phyloP scores from a whole-genome alignment of 2,113 vertebrate genomes.

The Mormyrus lacerda region DNA sequence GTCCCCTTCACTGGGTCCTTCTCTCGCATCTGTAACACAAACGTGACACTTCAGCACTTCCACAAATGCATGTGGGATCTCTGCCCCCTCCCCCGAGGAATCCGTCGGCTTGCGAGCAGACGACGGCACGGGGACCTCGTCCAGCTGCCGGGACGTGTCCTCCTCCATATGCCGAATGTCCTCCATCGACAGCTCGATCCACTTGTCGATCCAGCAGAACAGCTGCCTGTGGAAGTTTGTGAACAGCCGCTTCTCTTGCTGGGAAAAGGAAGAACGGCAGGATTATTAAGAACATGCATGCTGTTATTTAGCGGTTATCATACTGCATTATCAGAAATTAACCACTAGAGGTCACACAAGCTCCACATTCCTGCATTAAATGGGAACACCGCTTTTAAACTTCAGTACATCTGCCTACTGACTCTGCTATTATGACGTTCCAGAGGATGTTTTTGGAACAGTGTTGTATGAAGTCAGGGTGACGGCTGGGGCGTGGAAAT shows the following conservation, averaged over 20 bases:
- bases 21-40: slow-evolving; percentile 72
- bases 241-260: slow-evolving; percentile 90
- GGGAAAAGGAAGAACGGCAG: background rate
- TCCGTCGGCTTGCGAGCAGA: too few species aligned
- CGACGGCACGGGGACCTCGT: slow-evolving; percentile 62
- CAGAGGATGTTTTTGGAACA: background rate
- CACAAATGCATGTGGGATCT: background rate
- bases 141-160: slow-evolving; percentile 82
- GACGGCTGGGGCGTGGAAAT: background rate
- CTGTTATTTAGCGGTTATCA: background rate
- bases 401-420: background rate
- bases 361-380: background rate
- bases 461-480: background rate
- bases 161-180: slow-evolving; percentile 94
- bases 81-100: too few species aligned
- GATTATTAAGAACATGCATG: background rate
- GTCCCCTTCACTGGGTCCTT: slow-evolving; percentile 82
- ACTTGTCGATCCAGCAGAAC: slow-evolving; percentile 88
- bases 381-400: background rate
- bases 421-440: background rate
- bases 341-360: slow-evolving; percentile 5
- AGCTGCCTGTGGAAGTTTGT: slow-evolving; percentile 93
- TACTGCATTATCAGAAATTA: background rate
- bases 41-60: background rate
- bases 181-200: slow-evolving; percentile 87